Percentiles rank a stretch among this genome's conserved stretches.
Conservation (phyloP, 2,797 vertebrate species). For the Adelosebastes latens region DNA sequence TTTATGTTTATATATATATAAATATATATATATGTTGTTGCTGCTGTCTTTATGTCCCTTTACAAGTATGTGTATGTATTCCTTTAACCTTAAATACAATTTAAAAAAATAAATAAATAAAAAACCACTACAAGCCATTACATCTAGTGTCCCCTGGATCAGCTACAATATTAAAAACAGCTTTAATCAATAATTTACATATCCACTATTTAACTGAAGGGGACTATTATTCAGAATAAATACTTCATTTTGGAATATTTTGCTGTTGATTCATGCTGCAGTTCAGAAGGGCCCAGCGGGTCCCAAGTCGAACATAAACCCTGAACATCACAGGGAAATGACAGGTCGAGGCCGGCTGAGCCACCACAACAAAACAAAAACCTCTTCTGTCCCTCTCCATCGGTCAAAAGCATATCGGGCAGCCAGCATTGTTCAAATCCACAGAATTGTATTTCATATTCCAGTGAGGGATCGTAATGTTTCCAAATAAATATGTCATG, state of each 20-base stretch:
- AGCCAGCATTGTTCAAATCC: too few relatives aligned
- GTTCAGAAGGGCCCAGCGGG: not conserved
- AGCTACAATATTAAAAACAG: not conserved
- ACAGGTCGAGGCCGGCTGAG: not conserved
- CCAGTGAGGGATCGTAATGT: too few relatives aligned
- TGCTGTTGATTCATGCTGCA: not conserved
- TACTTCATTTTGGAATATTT: not conserved
- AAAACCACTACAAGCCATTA: not conserved
- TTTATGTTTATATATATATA: too few relatives aligned
- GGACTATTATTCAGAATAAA: not conserved
- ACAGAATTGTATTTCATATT: too few relatives aligned
- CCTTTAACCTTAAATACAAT: too few relatives aligned
- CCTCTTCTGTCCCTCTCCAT: constrained; percentile 9
- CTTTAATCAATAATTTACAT: constrained; percentile 3
- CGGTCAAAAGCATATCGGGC: not conserved
- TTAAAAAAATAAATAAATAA: too few relatives aligned
- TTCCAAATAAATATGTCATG: too few relatives aligned
- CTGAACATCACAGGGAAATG: not conserved
- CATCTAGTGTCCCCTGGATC: not conserved
- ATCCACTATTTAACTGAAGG: not conserved
- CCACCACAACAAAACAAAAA: constrained; percentile 17
- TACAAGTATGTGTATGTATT: too few relatives aligned
- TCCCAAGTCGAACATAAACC: not conserved
- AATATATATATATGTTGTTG: too few relatives aligned
- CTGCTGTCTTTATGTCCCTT: too few relatives aligned